Base-by-base conservation (phyloP, 2,113 vertebrate species). In the Hippocampus guttulatus region DNA sequence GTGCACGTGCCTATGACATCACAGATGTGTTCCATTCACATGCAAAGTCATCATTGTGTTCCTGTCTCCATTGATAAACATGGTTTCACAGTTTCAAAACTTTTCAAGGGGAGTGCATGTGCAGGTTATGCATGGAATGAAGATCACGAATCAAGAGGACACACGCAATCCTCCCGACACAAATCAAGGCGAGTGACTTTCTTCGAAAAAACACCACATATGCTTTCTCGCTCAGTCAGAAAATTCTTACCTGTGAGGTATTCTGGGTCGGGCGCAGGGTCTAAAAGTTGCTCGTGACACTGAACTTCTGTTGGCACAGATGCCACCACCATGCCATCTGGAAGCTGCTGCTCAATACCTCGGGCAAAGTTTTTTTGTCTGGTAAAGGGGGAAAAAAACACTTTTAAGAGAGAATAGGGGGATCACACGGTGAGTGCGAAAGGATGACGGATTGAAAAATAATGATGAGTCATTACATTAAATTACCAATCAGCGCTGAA, bases 281-380 rank as follows among this genome's bases (percentile, higher is more conserved):
- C 95, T 0, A 95, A 96, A 80, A 98, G 93, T 82, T 96, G 93
- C 83, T 98, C 96, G 8, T 96, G 94, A 84, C 97, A 99, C 87
- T 98, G 96, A 72, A 94, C 95, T 89, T 99, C 96, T 23, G 94
- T 86, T 16, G 97, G 97, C 49, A 97, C 94, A 0, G 95, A 96
- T 63, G 96, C 95, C 80, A 98, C 94, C 82, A 95, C 93, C 85
- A 98, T 93, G 69, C 96, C 96, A 80, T 99, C 97, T 0, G 97
- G 97, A 75, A 99, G 93, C 83, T 98, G 97, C 88, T 98, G 96
- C 76, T 97, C 96, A 78, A 98, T 92, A 77, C 96, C 95, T n/a
- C 95, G 91, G 76, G 95, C 96, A 91, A 97, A 97, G 89, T 98
- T 99, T 91, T 95, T 98, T 91, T 96, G 96, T 85, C 97, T 99